Percentiles rank a stretch among this genome's conserved stretches.
Evolutionary conservation across 2,113 vertebrate species (phyloP).

Genomic region (Synchiropus splendidus): DNA sequence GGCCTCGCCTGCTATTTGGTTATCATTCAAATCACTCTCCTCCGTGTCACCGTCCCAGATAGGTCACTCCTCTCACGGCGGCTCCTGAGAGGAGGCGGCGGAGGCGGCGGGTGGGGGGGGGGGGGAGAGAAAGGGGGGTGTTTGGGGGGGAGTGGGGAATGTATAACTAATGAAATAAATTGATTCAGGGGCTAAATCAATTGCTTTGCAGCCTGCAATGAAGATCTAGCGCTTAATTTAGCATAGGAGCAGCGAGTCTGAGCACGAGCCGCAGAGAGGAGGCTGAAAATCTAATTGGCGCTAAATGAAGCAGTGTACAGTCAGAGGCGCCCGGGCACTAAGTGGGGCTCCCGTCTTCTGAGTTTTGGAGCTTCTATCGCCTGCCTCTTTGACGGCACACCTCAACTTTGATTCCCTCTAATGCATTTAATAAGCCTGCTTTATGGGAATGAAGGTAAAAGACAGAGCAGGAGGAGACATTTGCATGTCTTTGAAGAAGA

Average conservation of each 20-base stretch:
- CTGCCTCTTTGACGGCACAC: slow-evolving; percentile 40
- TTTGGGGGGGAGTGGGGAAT: slow-evolving; percentile 72
- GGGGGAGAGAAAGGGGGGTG: no score
- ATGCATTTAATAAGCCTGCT: slow-evolving; percentile 65
- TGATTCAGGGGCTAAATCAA: slow-evolving; percentile 88
- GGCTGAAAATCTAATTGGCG: slow-evolving; percentile 79
- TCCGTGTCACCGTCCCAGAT: slow-evolving; percentile 75
- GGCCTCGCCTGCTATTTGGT: slow-evolving; percentile 74
- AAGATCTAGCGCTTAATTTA: slow-evolving; percentile 89
- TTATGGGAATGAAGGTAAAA: slow-evolving; percentile 45
- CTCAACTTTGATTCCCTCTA: slow-evolving; percentile 62
- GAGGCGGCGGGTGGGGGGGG: slow-evolving; percentile 18
- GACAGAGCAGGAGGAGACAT: slow-evolving; percentile 29
- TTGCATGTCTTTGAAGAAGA: slow-evolving; percentile 65
- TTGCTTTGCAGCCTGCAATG: slow-evolving; percentile 78
- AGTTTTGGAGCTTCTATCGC: slow-evolving; percentile 33
- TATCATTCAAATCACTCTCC: slow-evolving; percentile 85
- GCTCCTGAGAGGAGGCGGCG: slow-evolving; percentile 50
- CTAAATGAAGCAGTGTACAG: slow-evolving; percentile 78
- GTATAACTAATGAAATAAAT: slow-evolving; percentile 92
- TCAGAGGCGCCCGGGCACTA: slow-evolving; percentile 64
- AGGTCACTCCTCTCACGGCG: slow-evolving; percentile 71
- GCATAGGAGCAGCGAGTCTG: slow-evolving; percentile 74
- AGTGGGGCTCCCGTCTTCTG: slow-evolving; percentile 42
- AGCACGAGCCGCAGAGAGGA: slow-evolving; percentile 73